These are phyloP conservation scores for Tyria jacobaeae DNA, from an alignment of 2,888 invertebrate species.

Conservation along the genomic window DNA sequence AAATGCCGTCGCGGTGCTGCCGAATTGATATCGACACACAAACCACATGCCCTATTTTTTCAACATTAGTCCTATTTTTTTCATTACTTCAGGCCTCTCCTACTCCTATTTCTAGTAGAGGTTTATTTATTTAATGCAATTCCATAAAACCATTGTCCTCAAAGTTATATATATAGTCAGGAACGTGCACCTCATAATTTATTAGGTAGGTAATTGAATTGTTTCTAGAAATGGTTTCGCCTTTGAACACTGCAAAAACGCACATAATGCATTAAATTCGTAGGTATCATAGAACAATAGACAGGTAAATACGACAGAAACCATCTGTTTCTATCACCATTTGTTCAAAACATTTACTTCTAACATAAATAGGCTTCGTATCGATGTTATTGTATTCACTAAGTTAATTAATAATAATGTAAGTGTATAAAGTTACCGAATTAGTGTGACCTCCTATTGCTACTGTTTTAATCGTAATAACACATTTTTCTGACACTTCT, in stretches of 20 bases:
- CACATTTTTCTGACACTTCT: too few species aligned
- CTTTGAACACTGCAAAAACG: slow-evolving; percentile 1
- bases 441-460: too few species aligned
- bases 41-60: too few species aligned
- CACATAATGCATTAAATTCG: not conserved
- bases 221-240: slow-evolving; percentile 5
- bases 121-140: not conserved
- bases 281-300: slow-evolving; percentile 1
- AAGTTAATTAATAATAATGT: not conserved
- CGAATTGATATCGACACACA: too few species aligned
- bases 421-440: too few species aligned
- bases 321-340: not conserved
- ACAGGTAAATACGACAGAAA: not conserved
- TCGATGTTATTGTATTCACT: not conserved
- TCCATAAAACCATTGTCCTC: not conserved
- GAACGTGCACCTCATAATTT: slow-evolving; percentile 6
- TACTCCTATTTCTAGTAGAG: too few species aligned
- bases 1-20: too few species aligned
- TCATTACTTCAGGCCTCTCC: too few species aligned
- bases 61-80: too few species aligned
- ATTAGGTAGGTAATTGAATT: slow-evolving; percentile 7
- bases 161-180: not conserved
- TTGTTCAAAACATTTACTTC: not conserved
- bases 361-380: not conserved
- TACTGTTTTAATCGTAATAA: too few species aligned